Evolutionary conservation across 2,888 invertebrate genomes (phyloP).

Genomic region (Drosophila prostipennis): DNA sequence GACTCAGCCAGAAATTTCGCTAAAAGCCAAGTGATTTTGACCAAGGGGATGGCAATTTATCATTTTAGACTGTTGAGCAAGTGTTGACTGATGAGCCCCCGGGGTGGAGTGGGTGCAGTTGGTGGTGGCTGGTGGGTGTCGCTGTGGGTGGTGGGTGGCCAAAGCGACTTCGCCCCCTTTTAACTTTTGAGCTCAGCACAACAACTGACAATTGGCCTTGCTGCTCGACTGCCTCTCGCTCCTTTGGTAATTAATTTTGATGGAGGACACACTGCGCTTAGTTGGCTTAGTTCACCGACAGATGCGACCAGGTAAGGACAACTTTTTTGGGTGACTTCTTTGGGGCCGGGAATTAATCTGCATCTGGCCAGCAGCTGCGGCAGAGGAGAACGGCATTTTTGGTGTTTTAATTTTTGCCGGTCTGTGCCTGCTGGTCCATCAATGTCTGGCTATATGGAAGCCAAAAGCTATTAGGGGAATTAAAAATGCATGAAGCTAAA

Average conservation of each 20-base stretch:
- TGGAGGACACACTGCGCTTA: conserved; percentile 79
- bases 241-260: conserved; percentile 81
- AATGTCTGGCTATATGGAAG: conserved; percentile 68
- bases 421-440: conserved; percentile 67
- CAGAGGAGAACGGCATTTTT: conserved; percentile 46
- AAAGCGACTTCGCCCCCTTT: conserved; percentile 67
- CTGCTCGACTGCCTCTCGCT: conserved; percentile 45
- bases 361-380: conserved; percentile 52
- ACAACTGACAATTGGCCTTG: conserved; percentile 67
- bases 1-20: conserved; percentile 23
- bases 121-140: conserved; percentile 45
- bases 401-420: conserved; percentile 63
- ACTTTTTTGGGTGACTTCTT: conserved; percentile 57
- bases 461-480: conserved; percentile 81
- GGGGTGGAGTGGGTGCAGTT: conserved; percentile 7
- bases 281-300: conserved; percentile 56
- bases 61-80: conserved; percentile 62
- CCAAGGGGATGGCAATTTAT: conserved; percentile 59
- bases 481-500: conserved; percentile 80
- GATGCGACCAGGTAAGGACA: conserved; percentile 67
- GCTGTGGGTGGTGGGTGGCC: conserved; percentile 47
- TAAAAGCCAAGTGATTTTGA: conserved; percentile 15
- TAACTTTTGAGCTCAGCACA: conserved; percentile 78
- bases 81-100: conserved; percentile 67
- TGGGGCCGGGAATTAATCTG: conserved; percentile 57